Evolutionary conservation across 2,113 vertebrate species (phyloP), one percentile per base, ranked within the genome.

Genomic region (Ivindomyrus marchei): DNA sequence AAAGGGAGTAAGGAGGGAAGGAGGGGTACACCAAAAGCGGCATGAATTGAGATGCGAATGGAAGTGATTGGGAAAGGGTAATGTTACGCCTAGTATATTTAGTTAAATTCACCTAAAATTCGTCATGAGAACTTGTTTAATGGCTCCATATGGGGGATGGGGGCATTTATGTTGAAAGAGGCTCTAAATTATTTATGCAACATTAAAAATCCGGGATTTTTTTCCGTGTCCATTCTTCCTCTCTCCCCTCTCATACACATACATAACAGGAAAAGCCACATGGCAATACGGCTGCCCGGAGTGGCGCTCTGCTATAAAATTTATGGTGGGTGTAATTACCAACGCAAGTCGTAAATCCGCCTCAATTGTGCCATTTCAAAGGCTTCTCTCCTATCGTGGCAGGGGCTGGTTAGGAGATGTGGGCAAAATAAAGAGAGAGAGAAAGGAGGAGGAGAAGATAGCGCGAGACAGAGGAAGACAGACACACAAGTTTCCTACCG

Each of bases 311-410:
- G 96, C 96, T 96, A 97, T 97, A 97, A 97, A 97, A 97, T 97
- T 97, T 97, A 97, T 97, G 97, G 96, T 95, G 95, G 96, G 97
- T 97, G 97, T 97, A 97, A 97, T 97, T 97, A 97, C 96, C 96
- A 95, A 95, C 96, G 96, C 95, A 94, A 95, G 96, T 97, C 96
- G 97, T 97, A 97, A 97, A 97, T 97, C 96, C 96, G 96, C 96
- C 96, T 97, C 96, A 97, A 97, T 96, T 97, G 96, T 96, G 96
- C 96, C 96, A 96, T 97, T 96, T 96, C 96, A 96, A 96, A 97
- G 96, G 95, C 95, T 95, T 96, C 96, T 92, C 92, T 93, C 92
- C 90, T 92, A 93, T 91, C 90, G 90, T 91, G 86, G 90, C 90
- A 90, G 86, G 89, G 91, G 91, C 90, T 92, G 93, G 89, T 90